Evolutionary conservation across 1,140 invertebrate species (phyloP), one percentile per base, ranked within the genome.

Genomic region (Pseudomyrmex pallidus): DNA sequence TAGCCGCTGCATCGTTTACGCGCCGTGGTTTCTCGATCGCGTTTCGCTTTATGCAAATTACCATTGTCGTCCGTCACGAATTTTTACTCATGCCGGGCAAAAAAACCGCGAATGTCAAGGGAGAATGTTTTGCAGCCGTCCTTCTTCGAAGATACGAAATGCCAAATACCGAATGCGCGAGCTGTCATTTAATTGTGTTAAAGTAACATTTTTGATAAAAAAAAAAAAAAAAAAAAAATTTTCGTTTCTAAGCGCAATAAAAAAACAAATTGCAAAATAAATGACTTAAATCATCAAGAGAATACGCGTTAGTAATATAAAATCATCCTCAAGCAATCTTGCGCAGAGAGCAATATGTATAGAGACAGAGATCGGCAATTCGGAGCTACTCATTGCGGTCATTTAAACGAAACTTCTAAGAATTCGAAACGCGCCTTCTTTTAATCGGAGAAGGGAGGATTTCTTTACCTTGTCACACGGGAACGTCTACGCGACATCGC

Each of bases 1-100:
- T 70, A 54, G 54, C 76, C 66, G 54, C 66, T 70, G 76, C 66
- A 72, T 80, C 54, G 76, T 66, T 78, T 78, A 80, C 54, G 64
- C 57, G 76, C 48, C 63, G 80, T 52, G 68, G 57, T 64, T 66
- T 61, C 63, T 73, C 77, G 70, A 86, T 89, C 80, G 82, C 66
- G 22, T 78, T 78, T 78, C 64, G 76, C 64, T 70, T 59, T 78
- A 78, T 78, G 76, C 76, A 78, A 78, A 78, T 78, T 64, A 68
- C 54, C 44, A 25, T 17, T 59, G 66, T 57, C 66, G 76, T 20
- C 66, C 66, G 66, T 80, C 76, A 59, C 76, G 46, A 48, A 80
- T 80, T 80, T 80, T 80, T 80, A 72, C 54, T 46, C 54, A 17
- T 54, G 61, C 54, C 59, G 46, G 25, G 1, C 44, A 66, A 57